Conservation (phyloP, 2,113 vertebrate species). For the Paralichthys olivaceus region DNA sequence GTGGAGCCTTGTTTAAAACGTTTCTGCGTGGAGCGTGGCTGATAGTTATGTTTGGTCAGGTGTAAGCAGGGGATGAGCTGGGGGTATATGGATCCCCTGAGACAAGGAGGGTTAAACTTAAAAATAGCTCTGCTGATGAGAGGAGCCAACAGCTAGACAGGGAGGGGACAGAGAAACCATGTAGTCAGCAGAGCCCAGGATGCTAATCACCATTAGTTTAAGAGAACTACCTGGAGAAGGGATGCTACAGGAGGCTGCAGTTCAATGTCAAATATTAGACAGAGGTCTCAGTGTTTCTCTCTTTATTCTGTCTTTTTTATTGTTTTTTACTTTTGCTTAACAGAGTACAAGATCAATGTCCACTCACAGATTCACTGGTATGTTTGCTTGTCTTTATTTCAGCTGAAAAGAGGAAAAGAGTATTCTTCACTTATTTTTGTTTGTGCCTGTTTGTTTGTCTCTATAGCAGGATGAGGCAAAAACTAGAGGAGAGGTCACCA, state of each 20-base stretch:
- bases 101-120: conserved; percentile 63
- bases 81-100: conserved; percentile 37
- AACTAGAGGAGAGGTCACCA: too few relatives aligned
- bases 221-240: conserved; percentile 40
- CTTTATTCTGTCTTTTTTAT: too few relatives aligned
- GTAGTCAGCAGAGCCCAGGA: conserved; percentile 69
- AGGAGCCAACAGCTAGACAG: conserved; percentile 62
- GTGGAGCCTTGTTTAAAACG: conserved; percentile 20
- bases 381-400: neutral
- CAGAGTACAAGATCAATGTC: neutral
- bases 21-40: conserved; percentile 19
- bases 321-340: neutral
- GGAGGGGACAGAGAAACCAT: conserved; percentile 44
- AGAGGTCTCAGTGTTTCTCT: too few relatives aligned
- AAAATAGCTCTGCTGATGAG: conserved; percentile 74
- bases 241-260: conserved; percentile 6
- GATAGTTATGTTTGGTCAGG: conserved; percentile 47
- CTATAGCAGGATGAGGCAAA: too few relatives aligned
- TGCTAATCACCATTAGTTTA: conserved; percentile 68
- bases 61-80: conserved; percentile 52
- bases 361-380: neutral
- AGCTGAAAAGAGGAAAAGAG: too few relatives aligned
- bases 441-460: too few relatives aligned
- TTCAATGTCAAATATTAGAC: conserved; percentile 38
- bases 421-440: too few relatives aligned